These are phyloP conservation scores for Sorex maritimensis DNA, from an alignment of 2,797 vertebrate species.

Conservation along the genomic window DNA sequence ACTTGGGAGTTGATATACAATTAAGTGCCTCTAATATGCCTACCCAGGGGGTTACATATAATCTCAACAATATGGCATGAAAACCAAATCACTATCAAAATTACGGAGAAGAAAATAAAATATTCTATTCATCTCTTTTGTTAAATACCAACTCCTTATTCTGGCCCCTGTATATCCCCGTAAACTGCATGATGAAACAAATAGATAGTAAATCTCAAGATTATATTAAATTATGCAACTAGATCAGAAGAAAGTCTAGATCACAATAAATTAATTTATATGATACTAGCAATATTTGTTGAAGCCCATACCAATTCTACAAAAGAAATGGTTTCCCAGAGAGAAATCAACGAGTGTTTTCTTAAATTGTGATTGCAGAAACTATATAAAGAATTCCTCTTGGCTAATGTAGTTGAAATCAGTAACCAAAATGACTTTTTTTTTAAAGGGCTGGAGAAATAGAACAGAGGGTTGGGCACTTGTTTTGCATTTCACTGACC, in stretches of 20 bases:
- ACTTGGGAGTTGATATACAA: neutral
- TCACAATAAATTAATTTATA: neutral
- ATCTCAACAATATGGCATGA: neutral
- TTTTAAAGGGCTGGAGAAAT: neutral
- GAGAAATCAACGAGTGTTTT: neutral
- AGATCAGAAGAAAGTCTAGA: neutral
- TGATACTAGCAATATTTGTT: neutral
- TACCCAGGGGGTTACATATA: neutral
- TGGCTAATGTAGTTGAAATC: neutral
- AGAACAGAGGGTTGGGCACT: neutral
- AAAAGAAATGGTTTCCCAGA: neutral
- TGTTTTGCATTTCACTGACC: neutral
- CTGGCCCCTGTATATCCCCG: neutral
- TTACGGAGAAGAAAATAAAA: conserved; percentile 41
- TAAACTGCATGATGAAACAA: conserved; percentile 22
- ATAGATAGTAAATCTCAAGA: neutral
- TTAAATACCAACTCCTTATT: neutral
- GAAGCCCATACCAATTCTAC: neutral
- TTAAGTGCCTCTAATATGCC: neutral
- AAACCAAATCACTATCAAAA: conserved; percentile 12
- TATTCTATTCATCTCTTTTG: neutral
- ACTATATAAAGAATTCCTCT: conserved; percentile 5
- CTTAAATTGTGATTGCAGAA: neutral
- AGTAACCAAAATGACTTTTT: conserved; percentile 14
- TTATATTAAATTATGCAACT: neutral